These are phyloP conservation scores for Bellardia bayeri DNA, from an alignment of 2,888 invertebrate species.

Conservation along the genomic window DNA sequence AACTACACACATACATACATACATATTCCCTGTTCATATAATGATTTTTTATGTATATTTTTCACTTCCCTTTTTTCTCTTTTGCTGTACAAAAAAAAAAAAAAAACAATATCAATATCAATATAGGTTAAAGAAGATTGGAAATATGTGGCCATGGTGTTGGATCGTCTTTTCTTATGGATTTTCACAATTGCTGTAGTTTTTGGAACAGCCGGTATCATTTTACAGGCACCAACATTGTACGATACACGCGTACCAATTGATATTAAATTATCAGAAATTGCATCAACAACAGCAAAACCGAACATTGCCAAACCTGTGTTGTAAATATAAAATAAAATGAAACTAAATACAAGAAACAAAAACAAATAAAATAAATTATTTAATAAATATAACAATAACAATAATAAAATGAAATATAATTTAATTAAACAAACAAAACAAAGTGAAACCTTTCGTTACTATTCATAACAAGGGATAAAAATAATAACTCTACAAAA, in stretches of 20 bases:
- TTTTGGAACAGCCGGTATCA: slow-evolving; percentile 96
- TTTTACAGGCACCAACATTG: slow-evolving; percentile 96
- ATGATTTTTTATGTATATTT: slow-evolving; percentile 7
- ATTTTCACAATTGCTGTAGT: slow-evolving; percentile 98
- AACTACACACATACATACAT: neutral
- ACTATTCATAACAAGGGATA: slow-evolving; percentile 73
- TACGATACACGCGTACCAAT: slow-evolving; percentile 96
- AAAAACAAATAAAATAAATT: slow-evolving; percentile 42
- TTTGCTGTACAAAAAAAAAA: neutral
- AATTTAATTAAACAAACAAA: slow-evolving; percentile 48
- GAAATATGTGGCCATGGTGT: slow-evolving; percentile 99
- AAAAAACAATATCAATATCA: neutral
- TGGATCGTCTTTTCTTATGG: slow-evolving; percentile 98
- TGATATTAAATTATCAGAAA: slow-evolving; percentile 94
- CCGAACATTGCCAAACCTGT: slow-evolving; percentile 86
- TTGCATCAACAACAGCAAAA: slow-evolving; percentile 94
- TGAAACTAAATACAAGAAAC: slow-evolving; percentile 11
- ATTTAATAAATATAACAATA: slow-evolving; percentile 46
- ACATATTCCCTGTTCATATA: neutral
- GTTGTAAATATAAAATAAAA: slow-evolving; percentile 80
- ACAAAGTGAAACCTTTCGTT: slow-evolving; percentile 72
- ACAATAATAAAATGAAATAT: slow-evolving; percentile 19
- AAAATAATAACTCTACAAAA: slow-evolving; percentile 33
- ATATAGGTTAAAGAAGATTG: slow-evolving; percentile 97
- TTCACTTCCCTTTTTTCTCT: neutral